Evolutionary conservation across 2,113 vertebrate genomes (phyloP), one percentile per base, ranked within the genome.

Genomic region (Baryphthengus martii): DNA sequence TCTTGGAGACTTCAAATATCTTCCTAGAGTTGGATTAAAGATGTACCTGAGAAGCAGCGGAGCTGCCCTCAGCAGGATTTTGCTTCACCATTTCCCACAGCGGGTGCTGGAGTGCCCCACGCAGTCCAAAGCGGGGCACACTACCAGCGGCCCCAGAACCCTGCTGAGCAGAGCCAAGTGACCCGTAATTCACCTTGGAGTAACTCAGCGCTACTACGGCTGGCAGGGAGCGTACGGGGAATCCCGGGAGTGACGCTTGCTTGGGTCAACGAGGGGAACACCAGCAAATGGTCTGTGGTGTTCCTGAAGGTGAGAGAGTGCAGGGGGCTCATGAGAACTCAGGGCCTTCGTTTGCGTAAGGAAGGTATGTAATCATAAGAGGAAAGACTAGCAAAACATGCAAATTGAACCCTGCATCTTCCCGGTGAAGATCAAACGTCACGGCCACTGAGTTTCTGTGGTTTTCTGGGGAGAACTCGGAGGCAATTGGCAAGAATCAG

Each of bases 351-450:
- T 80, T 81, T 49, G 81, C 52, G 18, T 78, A 63, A 71, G 87
- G 58, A 66, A 84, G 35, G 58, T 81, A 33, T 58, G 50, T 68
- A 90, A 72, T 79, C 9, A 11, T 61, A 67, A 92, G 73, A 90
- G 89, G 45, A 97, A 85, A 93, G 59, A 67, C 76, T 53, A 96
- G 85, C 59, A 96, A 93, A 95, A 92, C 59, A 93, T 78, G 47
- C 23, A 90, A 85, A 96, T 96, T 97, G 92, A 91, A 93, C 55
- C 73, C 82, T 92, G 37, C 67, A 75, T 95, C 89, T 96, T 95
- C 90, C 39, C 53, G 90, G 72, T 93, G 74, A 96, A 97, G 92
- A 96, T 96, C 90, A 95, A 92, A 95, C 96, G 92, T 88, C 95
- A 96, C 35, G 95, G 53, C 72, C 78, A 93, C 35, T 97, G 95